Base-by-base conservation (phyloP, 2,888 invertebrate genomes). In the Hermaeophaga mercurialis region DNA sequence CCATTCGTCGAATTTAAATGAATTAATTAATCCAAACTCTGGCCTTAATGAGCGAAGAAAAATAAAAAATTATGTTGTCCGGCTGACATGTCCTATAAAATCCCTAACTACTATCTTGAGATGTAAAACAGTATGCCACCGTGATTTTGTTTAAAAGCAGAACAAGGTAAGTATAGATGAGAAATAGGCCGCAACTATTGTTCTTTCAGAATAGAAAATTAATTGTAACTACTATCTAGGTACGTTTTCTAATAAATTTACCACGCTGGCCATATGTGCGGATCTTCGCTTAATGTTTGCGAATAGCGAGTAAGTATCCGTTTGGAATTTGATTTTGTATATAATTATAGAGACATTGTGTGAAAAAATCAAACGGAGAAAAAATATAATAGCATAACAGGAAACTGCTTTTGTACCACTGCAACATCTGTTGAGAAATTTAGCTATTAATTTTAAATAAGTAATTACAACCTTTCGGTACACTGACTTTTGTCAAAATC, bases 181-280 rank as follows among this genome's bases (percentile, higher is more conserved):
- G 48, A 58, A 54, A 58, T 47, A 47, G 54, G 54, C 31, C 58
- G 54, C 31, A 31, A 49, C 17, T 46, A 52, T 56, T 34, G 34
- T 39, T 43, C 41, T 34, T 45, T 41, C 14, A 39, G 46, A 54
- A 54, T 54, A 49, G 33, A 50, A 58, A 54, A 54, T 46, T 33
- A 41, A 48, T 46, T 41, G 41, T 50, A 58, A 58, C 54, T 50
- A 50, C 50, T 43, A 43, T 26, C 43, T 24, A 43, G 22, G 24
- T 43, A 43, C 17, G 17, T 52, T 47, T 34, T 52, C 43, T 52
- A 52, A 52, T 41, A 14, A 49, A 49, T 39, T 49, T 18, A 41
- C 28, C 50, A 31, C 43, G 43, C 34, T 26, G 11, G 34, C 50
- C 50, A 52, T 52, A 52, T 52, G 50, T 50, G 50, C 48, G 17